Percentiles rank a stretch among this genome's conserved stretches.
Conservation (phyloP, 2,797 vertebrate genomes). For the Emydoidea blandingii region DNA sequence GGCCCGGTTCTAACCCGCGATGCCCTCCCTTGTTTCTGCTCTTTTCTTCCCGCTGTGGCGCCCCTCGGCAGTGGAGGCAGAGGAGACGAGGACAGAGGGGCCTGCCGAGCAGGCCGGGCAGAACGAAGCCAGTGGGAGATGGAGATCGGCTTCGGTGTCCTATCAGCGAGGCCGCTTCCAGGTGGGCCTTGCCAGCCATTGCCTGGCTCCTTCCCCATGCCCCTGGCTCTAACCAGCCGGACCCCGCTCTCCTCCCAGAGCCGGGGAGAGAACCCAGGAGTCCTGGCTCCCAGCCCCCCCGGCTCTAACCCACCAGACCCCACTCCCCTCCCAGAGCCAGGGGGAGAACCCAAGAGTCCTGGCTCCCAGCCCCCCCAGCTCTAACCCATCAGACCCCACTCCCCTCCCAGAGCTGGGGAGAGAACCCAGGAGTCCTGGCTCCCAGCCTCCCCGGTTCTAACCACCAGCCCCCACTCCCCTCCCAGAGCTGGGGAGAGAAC, state of each 20-base stretch:
- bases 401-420: background rate
- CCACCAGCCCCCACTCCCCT: background rate
- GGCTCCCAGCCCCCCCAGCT: background rate
- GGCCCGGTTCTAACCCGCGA: background rate
- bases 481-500: background rate
- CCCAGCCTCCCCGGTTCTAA: background rate
- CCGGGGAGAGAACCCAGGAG: background rate
- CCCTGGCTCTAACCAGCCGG: background rate
- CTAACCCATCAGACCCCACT: background rate
- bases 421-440: background rate
- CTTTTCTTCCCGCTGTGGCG: background rate
- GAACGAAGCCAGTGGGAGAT: constrained; percentile 44
- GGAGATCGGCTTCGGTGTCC: constrained; percentile 55
- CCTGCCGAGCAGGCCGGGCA: constrained; percentile 54
- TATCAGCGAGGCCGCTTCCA: constrained; percentile 79
- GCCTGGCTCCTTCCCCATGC: background rate
- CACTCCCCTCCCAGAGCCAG: background rate
- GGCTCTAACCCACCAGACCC: background rate
- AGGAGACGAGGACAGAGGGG: constrained; percentile 56
- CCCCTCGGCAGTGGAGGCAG: constrained; percentile 57
- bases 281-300: background rate
- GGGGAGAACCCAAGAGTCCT: background rate
- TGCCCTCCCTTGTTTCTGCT: background rate
- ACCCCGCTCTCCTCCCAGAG: background rate
- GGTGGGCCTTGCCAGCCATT: constrained; percentile 57